These are phyloP conservation scores for Norana najaformis DNA, from an alignment of 2,888 invertebrate species.

Conservation along the genomic window DNA sequence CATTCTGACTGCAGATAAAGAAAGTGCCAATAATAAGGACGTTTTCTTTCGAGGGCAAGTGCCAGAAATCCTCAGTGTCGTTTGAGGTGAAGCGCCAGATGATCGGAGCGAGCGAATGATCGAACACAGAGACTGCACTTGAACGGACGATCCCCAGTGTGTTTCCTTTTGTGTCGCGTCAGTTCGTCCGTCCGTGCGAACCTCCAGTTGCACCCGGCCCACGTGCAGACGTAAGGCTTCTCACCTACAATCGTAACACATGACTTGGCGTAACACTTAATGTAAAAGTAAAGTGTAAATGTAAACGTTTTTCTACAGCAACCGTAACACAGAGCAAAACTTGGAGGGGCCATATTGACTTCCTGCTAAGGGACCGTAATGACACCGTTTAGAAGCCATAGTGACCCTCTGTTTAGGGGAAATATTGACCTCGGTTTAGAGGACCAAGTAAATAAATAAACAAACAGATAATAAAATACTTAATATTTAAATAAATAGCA, in stretches of 20 bases:
- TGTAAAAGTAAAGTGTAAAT: too few species aligned
- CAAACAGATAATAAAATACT: too few species aligned
- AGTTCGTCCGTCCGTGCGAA: slow-evolving; percentile 71
- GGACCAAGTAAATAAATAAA: too few species aligned
- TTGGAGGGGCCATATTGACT: neutral
- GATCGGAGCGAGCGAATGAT: slow-evolving; percentile 72
- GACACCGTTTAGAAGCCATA: too few species aligned
- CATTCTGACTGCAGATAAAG: too few species aligned
- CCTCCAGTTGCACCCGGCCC: slow-evolving; percentile 70
- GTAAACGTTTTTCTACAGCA: too few species aligned
- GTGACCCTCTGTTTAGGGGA: too few species aligned
- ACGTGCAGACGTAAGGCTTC: slow-evolving; percentile 71
- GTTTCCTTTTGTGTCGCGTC: slow-evolving; percentile 69
- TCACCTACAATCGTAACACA: slow-evolving; percentile 64
- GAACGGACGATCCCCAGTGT: slow-evolving; percentile 71
- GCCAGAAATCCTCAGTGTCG: slow-evolving; percentile 62
- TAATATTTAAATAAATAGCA: too few species aligned
- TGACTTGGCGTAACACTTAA: too few species aligned
- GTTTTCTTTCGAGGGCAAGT: too few species aligned
- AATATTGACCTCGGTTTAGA: too few species aligned
- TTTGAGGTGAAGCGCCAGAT: slow-evolving; percentile 72
- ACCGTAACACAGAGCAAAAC: neutral
- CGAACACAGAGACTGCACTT: slow-evolving; percentile 71
- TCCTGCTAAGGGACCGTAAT: neutral
- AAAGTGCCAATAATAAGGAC: too few species aligned